phyloP scores from a whole-genome alignment of 2,797 vertebrate species.

The Semotilus atromaculatus region DNA sequence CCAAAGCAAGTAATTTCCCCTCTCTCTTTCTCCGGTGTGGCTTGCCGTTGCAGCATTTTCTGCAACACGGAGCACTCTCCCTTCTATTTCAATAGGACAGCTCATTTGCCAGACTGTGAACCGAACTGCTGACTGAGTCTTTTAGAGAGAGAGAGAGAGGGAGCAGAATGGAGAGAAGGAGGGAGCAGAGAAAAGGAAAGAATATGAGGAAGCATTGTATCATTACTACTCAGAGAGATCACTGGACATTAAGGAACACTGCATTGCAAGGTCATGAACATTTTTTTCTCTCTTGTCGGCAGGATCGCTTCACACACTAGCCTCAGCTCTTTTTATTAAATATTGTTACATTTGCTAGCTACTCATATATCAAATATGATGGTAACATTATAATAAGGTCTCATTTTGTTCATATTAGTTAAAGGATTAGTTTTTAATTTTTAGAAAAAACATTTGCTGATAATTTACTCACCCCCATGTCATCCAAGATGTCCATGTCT shows the following conservation, averaged over 20 bases:
- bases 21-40: conserved; percentile 69
- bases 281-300: conserved; percentile 68
- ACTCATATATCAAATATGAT: background rate
- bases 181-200: conserved; percentile 38
- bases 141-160: conserved; percentile 72
- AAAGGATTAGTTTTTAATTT: no score
- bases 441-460: no score
- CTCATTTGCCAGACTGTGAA: conserved; percentile 85
- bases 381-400: background rate
- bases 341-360: background rate
- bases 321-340: conserved; percentile 37
- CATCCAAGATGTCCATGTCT: no score
- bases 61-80: conserved; percentile 77
- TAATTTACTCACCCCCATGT: no score
- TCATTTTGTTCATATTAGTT: background rate
- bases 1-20: conserved; percentile 79
- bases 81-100: conserved; percentile 87
- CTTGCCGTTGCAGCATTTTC: conserved; percentile 82
- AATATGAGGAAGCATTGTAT: conserved; percentile 71
- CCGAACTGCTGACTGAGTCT: conserved; percentile 83
- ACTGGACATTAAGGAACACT: conserved; percentile 78
- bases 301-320: conserved; percentile 64
- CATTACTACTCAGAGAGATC: conserved; percentile 81
- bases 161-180: conserved; percentile 58
- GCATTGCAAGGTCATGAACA: conserved; percentile 79